Evolutionary conservation across 1,140 invertebrate genomes (phyloP), one percentile per base, ranked within the genome.

Genomic region (Apis florea): DNA sequence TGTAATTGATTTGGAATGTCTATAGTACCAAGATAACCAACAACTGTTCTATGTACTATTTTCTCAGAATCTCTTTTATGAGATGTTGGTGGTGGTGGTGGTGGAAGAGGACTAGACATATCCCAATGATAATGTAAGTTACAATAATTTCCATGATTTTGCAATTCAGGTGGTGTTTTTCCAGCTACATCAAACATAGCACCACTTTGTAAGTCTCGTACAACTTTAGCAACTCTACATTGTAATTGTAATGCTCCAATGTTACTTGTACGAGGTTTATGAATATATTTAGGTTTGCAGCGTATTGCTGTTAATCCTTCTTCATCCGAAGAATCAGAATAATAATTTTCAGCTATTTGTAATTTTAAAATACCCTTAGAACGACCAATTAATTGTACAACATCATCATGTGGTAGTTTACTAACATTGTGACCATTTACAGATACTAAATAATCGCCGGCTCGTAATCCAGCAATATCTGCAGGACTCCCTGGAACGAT

Each of bases 1-100:
- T 96, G 95, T 61, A 97, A 94, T 89, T 98, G 97, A 91, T 97
- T 96, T 0, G 98, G 98, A 94, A 98, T 98, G 93, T 99, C 98
- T 70, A 99, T 98, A 1, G 98, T 98, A 9, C 98, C 98, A 68
- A 99, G 94, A 92, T 99, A 99, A 0, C 98, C 98, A 6, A 99
- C 97, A 21, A 99, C 95, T 1, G 97, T 97, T 82, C 97, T 95
- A 88, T 97, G 97, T 76, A 98, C 96, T 47, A 97, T 94, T 58
- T 95, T 95, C 68, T 95, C 95, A 15, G 92, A 92, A 67, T 95
- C 94, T 51, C 91, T 85, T 69, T 93, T 94, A 51, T 91, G 86
- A 1, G 88, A 92, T 1, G 91, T 81, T 10, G 93, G 90, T 0
- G 94, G 93, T 10, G 93, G 92, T 19, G 94, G 94, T 19, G 93